Conservation (phyloP, 2,797 vertebrate genomes). For the Ctenochaetus hawaiiensis region DNA sequence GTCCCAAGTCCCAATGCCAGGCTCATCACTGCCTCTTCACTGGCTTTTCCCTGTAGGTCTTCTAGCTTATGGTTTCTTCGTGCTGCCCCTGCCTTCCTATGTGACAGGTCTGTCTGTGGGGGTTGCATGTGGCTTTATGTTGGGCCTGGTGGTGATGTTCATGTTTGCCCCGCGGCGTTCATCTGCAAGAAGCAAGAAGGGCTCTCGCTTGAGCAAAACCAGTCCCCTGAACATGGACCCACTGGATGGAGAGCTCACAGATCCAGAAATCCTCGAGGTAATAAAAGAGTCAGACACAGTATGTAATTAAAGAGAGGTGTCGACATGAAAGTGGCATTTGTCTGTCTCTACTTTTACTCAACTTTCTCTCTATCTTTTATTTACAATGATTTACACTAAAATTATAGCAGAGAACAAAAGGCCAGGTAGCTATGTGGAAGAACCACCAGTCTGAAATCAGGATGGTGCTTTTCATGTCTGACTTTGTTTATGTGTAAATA, state of each 20-base stretch:
- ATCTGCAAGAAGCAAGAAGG: conserved; percentile 14
- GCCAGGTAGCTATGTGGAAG: not conserved
- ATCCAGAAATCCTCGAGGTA: conserved; percentile 82
- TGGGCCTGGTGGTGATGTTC: conserved; percentile 86
- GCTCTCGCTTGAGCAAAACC: conserved; percentile 3
- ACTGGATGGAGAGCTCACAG: conserved; percentile 46
- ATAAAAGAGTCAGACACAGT: conserved; percentile 36
- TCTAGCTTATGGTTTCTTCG: conserved; percentile 88
- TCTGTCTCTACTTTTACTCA: too few relatives aligned
- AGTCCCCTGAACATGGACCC: conserved; percentile 46
- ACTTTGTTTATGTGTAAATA: not conserved
- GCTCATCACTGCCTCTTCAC: conserved; percentile 76
- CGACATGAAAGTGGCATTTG: not conserved
- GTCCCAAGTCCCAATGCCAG: conserved; percentile 16
- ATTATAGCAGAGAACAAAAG: conserved; percentile 2
- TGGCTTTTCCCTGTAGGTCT: conserved; percentile 84
- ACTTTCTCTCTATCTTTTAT: not conserved
- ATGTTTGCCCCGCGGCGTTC: conserved; percentile 73
- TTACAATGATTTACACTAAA: not conserved
- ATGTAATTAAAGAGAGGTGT: not conserved
- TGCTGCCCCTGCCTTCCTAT: conserved; percentile 89
- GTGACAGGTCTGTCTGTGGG: conserved; percentile 88
- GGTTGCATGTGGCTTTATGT: conserved; percentile 85
- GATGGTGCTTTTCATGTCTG: too few relatives aligned
- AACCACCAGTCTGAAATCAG: not conserved